A percentile compares a stretch with the other conserved stretches of the same genome.
Evolutionary conservation across 2,797 vertebrate genomes (phyloP).

Genomic region (Lepilemur ruficaudatus): DNA sequence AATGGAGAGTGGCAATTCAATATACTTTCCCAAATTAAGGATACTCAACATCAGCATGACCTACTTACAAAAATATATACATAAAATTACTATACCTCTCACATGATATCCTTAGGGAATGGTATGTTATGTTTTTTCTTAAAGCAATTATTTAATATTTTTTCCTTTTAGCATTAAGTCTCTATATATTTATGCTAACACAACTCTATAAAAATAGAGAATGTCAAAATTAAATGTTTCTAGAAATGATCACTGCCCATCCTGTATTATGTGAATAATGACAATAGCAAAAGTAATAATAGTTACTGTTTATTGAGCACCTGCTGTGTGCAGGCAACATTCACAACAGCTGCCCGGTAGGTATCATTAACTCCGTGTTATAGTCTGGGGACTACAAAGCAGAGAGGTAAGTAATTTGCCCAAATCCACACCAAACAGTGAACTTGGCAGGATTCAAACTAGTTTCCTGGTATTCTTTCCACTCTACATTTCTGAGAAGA

Average conservation of each 20-base stretch:
- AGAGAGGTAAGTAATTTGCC: neutral
- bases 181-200: neutral
- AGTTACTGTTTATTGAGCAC: neutral
- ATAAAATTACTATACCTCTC: neutral
- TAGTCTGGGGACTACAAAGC: neutral
- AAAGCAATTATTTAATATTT: neutral
- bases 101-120: neutral
- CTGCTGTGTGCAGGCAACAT: neutral
- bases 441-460: neutral
- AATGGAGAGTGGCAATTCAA: neutral
- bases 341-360: neutral
- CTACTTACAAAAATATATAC: neutral
- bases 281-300: neutral
- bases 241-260: neutral
- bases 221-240: neutral
- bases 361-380: neutral
- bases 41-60: neutral
- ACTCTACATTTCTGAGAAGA: neutral
- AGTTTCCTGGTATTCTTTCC: neutral
- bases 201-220: constrained; percentile 34
- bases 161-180: neutral
- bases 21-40: constrained; percentile 37
- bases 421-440: neutral
- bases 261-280: neutral
- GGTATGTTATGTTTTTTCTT: neutral